Conservation (phyloP, 2,888 invertebrate species). For the Zygogramma bicolorata region DNA sequence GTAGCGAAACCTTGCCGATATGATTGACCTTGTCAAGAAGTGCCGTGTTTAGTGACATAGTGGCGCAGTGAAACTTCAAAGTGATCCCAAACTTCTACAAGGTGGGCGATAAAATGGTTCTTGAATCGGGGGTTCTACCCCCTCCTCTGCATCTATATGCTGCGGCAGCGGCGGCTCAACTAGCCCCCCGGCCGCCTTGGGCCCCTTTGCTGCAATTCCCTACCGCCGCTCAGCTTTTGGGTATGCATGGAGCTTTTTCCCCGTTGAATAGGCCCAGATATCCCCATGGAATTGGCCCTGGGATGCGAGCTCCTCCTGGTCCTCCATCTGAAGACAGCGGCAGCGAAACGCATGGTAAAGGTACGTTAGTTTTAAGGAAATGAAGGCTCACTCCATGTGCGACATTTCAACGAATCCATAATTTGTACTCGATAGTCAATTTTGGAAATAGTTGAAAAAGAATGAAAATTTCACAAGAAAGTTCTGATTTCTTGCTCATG, state of each 20-base stretch:
- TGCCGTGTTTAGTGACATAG: conserved; percentile 24
- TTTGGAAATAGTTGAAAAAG: too few species aligned
- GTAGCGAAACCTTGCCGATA: not conserved
- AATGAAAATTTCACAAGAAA: too few species aligned
- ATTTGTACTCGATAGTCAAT: too few species aligned
- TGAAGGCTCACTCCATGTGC: not conserved
- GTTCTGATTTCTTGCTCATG: too few species aligned
- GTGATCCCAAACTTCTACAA: conserved; percentile 36
- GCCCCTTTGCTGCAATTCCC: conserved; percentile 67
- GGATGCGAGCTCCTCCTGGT: conserved; percentile 63
- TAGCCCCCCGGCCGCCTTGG: conserved; percentile 73
- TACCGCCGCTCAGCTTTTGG: conserved; percentile 65
- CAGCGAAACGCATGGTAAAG: conserved; percentile 67
- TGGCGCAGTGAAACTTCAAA: conserved; percentile 23
- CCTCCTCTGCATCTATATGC: conserved; percentile 80
- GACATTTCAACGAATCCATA: too few species aligned
- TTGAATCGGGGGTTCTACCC: conserved; percentile 75
- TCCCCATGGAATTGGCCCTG: conserved; percentile 60
- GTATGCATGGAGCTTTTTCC: conserved; percentile 67
- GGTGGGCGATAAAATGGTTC: conserved; percentile 70
- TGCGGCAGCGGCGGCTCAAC: conserved; percentile 77
- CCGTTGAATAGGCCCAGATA: conserved; percentile 63
- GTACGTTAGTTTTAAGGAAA: conserved; percentile 53
- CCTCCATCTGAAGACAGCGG: conserved; percentile 67
- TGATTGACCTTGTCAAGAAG: conserved; percentile 25